Evolutionary conservation across 2,888 invertebrate species (phyloP).

Genomic region (Dusona sp.): DNA sequence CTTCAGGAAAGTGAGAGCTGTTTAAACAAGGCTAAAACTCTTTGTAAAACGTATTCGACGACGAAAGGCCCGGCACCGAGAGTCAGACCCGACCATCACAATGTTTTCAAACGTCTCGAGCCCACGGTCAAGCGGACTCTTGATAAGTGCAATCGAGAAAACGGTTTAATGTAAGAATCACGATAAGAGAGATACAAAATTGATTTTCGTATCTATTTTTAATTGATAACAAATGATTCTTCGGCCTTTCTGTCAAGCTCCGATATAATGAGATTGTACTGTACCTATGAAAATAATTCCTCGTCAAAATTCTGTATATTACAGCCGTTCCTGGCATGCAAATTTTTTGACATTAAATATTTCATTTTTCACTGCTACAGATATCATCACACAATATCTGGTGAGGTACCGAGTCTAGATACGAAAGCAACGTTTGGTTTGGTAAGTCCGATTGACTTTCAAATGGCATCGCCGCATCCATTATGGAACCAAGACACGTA

Average conservation of each 20-base stretch:
- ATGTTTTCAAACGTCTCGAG: conserved; percentile 87
- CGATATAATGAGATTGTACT: not conserved
- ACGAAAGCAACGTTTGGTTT: conserved; percentile 88
- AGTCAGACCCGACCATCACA: conserved; percentile 87
- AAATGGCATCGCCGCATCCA: conserved; percentile 85
- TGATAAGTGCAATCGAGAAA: conserved; percentile 88
- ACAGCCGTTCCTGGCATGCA: not conserved
- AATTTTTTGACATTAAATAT: conserved; percentile 5
- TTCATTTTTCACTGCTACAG: conserved; percentile 77
- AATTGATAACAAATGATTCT: not conserved
- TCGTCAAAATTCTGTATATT: not conserved
- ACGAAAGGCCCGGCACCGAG: conserved; percentile 87
- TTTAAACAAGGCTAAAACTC: conserved; percentile 85
- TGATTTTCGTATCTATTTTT: conserved; percentile 1
- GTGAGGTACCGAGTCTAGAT: conserved; percentile 86
- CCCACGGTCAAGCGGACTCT: conserved; percentile 86
- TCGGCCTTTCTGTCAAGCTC: not conserved
- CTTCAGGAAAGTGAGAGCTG: conserved; percentile 86
- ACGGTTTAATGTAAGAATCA: conserved; percentile 87
- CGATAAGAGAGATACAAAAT: not conserved
- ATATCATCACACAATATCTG: conserved; percentile 88
- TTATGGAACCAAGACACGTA: conserved; percentile 85
- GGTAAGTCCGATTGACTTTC: conserved; percentile 87
- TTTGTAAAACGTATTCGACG: conserved; percentile 86
- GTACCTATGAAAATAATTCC: not conserved